A percentile compares a stretch with the other conserved stretches of the same genome.
Conservation (phyloP, 2,797 vertebrate species). For the Botia almorhae region DNA sequence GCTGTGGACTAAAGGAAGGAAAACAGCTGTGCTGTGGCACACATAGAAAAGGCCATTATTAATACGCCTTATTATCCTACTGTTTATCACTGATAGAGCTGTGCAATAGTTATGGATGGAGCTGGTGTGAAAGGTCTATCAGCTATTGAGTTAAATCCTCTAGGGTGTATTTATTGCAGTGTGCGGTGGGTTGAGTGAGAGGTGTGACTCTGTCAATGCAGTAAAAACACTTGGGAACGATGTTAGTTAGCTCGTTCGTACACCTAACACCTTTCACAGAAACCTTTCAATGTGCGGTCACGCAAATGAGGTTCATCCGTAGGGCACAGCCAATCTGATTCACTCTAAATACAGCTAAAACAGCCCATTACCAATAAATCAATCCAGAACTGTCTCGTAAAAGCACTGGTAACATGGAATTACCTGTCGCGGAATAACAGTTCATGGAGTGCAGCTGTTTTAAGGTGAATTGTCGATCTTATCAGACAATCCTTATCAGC, state of each 20-base stretch:
- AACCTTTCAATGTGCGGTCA: conserved; percentile 7
- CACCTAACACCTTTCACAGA: conserved; percentile 17
- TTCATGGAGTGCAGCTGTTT: not conserved
- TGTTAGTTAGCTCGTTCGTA: conserved; percentile 25
- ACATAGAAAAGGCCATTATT: conserved; percentile 21
- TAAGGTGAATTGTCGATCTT: not conserved
- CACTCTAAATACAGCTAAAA: conserved; percentile 1
- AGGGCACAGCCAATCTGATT: conserved; percentile 11
- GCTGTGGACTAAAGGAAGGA: conserved; percentile 46
- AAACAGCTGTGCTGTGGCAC: conserved; percentile 49
- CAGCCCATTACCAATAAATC: conserved; percentile 9
- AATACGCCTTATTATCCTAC: conserved; percentile 31
- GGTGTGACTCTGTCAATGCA: conserved; percentile 34
- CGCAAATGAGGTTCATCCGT: conserved; percentile 23
- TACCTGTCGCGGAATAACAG: not conserved
- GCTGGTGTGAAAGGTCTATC: conserved; percentile 44
- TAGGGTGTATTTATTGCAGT: not conserved
- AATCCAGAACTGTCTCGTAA: not conserved
- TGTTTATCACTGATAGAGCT: conserved; percentile 30
- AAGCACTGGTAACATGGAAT: not conserved
- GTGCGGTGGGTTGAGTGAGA: conserved; percentile 20
- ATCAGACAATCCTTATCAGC: conserved; percentile 3
- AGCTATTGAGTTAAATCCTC: conserved; percentile 40
- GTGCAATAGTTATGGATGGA: conserved; percentile 26
- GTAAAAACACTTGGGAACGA: conserved; percentile 23